Conservation (phyloP, 2,113 vertebrate genomes). For the zebrafish (Danio rerio) region DNA sequence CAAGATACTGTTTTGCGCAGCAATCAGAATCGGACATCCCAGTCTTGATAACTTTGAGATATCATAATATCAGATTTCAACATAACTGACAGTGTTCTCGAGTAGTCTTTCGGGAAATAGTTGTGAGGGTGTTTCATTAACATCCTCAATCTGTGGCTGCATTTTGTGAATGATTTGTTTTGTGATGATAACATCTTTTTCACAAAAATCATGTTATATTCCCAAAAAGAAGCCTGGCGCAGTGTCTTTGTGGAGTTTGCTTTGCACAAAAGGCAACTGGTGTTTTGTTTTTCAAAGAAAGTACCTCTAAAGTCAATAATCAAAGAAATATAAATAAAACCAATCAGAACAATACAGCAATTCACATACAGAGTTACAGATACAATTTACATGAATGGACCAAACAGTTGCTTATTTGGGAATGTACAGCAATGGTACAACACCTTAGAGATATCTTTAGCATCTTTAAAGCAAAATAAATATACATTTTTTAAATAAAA, state of each 20-base stretch:
- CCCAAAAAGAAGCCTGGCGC: not conserved
- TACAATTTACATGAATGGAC: slow-evolving; percentile 7
- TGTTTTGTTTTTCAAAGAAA: slow-evolving; percentile 20
- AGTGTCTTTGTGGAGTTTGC: not conserved
- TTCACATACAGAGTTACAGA: not conserved
- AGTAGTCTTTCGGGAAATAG: not conserved
- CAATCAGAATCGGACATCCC: slow-evolving; percentile 61
- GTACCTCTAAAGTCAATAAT: slow-evolving; percentile 3
- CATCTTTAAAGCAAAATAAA: not conserved
- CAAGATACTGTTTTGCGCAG: slow-evolving; percentile 62
- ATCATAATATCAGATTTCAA: slow-evolving; percentile 17
- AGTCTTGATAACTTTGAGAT: slow-evolving; percentile 41
- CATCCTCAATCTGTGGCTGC: not conserved
- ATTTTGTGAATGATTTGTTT: not conserved
- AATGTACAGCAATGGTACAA: slow-evolving; percentile 2
- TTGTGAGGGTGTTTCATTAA: not conserved
- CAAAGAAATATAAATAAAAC: not conserved
- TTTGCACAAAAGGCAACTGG: slow-evolving; percentile 45
- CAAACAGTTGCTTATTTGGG: not conserved
- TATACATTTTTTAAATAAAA: not conserved
- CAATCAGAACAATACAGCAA: not conserved
- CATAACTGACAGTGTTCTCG: not conserved
- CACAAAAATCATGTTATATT: not conserved
- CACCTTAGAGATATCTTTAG: not conserved
- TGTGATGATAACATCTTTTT: not conserved